phyloP scores from a whole-genome alignment of 2,797 vertebrate species.

The Pangasius larnaudii region DNA sequence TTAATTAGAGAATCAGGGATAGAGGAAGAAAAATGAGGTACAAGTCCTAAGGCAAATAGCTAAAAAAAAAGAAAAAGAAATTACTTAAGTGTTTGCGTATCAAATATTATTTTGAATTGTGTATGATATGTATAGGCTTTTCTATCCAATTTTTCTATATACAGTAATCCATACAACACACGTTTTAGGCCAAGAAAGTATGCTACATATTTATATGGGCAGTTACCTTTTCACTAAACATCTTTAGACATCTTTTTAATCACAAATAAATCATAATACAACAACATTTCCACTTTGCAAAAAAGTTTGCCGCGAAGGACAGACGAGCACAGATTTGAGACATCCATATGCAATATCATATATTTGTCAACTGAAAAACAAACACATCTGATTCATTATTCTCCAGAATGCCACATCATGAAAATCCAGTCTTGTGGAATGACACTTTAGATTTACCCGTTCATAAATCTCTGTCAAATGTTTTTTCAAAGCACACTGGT shows the following conservation, averaged over 20 bases:
- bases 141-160: background rate
- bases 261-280: background rate
- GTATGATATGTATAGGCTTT: background rate
- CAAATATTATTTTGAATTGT: background rate
- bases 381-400: too few relatives aligned
- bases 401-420: background rate
- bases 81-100: background rate
- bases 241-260: background rate
- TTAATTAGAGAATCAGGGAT: background rate
- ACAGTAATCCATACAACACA: background rate
- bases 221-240: background rate
- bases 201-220: background rate
- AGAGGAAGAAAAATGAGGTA: background rate
- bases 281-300: background rate
- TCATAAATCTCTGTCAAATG: background rate
- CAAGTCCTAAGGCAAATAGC: background rate
- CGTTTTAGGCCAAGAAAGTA: background rate
- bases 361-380: background rate
- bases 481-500: background rate
- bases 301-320: background rate
- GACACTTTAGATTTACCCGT: background rate
- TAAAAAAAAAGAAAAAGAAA: background rate
- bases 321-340: background rate
- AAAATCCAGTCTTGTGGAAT: slow-evolving; percentile 7
- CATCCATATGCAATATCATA: background rate